Conservation (phyloP, 2,888 invertebrate genomes). For the Invenusta paracnida region DNA sequence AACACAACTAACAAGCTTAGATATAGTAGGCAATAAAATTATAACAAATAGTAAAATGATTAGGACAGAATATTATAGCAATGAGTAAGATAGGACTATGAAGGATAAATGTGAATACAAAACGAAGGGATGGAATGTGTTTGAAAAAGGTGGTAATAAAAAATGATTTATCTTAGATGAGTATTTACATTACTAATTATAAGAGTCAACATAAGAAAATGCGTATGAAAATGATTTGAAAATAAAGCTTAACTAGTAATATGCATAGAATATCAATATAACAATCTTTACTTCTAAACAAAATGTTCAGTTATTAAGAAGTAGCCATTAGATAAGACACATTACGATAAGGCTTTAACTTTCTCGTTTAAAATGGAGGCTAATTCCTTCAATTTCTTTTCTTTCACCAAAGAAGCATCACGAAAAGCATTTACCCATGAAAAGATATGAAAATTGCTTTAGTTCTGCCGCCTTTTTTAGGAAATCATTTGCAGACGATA, state of each 20-base stretch:
- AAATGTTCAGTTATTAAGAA: background rate
- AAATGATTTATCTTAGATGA: conserved; percentile 16
- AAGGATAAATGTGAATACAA: conserved; percentile 26
- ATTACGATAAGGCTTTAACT: background rate
- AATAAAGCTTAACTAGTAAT: background rate
- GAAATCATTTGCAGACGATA: background rate
- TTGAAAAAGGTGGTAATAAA: conserved; percentile 7
- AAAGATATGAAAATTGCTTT: background rate
- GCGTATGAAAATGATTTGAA: background rate
- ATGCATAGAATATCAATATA: background rate
- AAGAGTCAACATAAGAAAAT: conserved; percentile 5
- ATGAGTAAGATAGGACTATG: conserved; percentile 27
- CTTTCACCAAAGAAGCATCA: background rate
- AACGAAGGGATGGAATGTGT: conserved; percentile 12
- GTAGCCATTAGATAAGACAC: background rate
- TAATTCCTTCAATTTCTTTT: background rate
- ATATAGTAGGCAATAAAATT: conserved; percentile 22
- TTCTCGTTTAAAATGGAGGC: background rate
- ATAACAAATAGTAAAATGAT: background rate
- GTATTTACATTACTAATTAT: conserved; percentile 11
- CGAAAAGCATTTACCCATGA: background rate
- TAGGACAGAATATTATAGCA: background rate
- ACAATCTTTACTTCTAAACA: background rate
- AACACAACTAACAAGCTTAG: background rate
- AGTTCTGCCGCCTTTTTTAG: background rate